Base-by-base conservation (phyloP, 1,140 invertebrate species). In the Drosophila subobscura region DNA sequence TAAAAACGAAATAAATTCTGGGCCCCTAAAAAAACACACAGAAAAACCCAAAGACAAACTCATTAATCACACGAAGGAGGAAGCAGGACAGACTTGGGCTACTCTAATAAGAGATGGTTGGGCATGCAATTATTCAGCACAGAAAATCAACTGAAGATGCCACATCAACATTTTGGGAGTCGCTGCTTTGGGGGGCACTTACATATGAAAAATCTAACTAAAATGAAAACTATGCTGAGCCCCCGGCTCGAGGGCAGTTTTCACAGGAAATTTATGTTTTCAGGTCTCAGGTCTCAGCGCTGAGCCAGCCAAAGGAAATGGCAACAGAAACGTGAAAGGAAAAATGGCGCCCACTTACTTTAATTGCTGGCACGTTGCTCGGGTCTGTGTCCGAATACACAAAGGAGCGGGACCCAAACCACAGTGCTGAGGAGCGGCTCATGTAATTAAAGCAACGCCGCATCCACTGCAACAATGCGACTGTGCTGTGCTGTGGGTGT, bases 211-310 rank as follows among this genome's bases (percentile, higher is more conserved):
- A 70, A 56, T 68, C 64, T 49, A 45, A 29, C 41, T 44, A 42
- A 56, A 55, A 65, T 70, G 33, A 20, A 70, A 70, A 68, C 66
- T 70, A 68, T 68, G 51, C 63, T 47, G 33, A 12, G 33, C 33
- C 7, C 16, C 16, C 16, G 16, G 16, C 16, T 20, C 16, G 42
- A 55, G 63, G 63, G 51, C 47, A 33, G 68, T 70, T 70, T 63
- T 68, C 64, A 68, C 63, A 44, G 64, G 44, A 56, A 70, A 70
- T 70, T 70, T 68, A 68, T 70, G 66, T 65, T 68, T n/a, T 16
- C 33, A 42, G 63, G 44, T 10, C 29, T 33, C 16, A 41, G 5
- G 22, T 46, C 44, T 20, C 29, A 46, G 54, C 4, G 5, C 14
- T 12, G 5, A 33, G 54, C 23, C 51, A 42, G 44, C 50, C 50